Evolutionary conservation across 2,888 invertebrate genomes (phyloP).

Genomic region (Polylopha cassiicola): DNA sequence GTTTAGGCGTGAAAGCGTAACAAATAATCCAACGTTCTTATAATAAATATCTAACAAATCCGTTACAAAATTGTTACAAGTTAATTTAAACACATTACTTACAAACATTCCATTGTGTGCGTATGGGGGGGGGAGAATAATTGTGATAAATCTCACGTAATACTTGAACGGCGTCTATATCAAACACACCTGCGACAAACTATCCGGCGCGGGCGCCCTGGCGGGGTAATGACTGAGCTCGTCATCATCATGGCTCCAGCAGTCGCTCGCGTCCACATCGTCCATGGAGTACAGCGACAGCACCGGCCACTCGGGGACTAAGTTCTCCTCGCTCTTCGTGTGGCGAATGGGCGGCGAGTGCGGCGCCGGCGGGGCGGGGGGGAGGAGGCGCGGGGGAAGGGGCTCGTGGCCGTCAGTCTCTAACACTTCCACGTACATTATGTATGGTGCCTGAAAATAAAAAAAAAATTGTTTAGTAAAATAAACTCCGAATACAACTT

Average conservation of each 20-base stretch:
- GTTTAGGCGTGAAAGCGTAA: too few species aligned
- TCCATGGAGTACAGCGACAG: constrained; percentile 62
- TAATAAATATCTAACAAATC: too few species aligned
- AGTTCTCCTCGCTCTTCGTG: constrained; percentile 96
- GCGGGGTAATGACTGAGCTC: constrained; percentile 80
- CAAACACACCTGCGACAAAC: constrained; percentile 89
- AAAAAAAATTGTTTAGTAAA: too few species aligned
- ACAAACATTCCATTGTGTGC: too few species aligned
- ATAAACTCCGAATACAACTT: too few species aligned
- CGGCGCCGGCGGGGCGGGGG: constrained; percentile 85
- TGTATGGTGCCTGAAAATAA: constrained; percentile 87
- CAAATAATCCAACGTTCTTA: too few species aligned
- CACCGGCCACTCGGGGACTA: constrained; percentile 78
- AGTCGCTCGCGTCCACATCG: constrained; percentile 78
- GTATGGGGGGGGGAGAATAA: too few species aligned
- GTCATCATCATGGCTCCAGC: constrained; percentile 98
- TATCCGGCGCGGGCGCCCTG: constrained; percentile 61
- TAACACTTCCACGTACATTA: constrained; percentile 97
- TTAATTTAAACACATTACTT: too few species aligned
- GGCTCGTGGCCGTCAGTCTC: constrained; percentile 86
- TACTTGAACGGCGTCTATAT: too few species aligned
- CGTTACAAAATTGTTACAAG: too few species aligned
- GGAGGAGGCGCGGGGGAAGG: constrained; percentile 92
- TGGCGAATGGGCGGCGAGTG: constrained; percentile 84
- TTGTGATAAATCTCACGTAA: too few species aligned